Conservation (phyloP, 2,797 vertebrate genomes). For the Crax fasciolata region DNA sequence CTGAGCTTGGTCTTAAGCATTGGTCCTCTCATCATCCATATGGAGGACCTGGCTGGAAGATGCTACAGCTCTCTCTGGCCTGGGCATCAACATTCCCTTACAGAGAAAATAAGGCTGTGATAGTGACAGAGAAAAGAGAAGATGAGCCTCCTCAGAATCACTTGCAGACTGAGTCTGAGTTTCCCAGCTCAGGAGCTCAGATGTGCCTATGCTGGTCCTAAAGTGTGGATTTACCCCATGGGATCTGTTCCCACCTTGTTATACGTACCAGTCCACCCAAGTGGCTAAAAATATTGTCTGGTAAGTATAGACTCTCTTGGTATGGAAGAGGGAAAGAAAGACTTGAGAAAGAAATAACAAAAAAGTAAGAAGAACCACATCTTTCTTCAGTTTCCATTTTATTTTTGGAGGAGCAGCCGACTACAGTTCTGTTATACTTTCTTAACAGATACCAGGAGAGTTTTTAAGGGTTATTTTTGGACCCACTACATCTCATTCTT, state of each 20-base stretch:
- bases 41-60: background rate
- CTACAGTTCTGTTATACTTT: conserved; percentile 48
- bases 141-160: rapidly evolving
- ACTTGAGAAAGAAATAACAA: conserved; percentile 19
- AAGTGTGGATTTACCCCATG: background rate
- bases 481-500: conserved; percentile 64
- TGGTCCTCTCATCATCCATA: background rate
- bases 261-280: background rate
- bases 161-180: background rate
- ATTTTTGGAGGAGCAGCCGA: conserved; percentile 21
- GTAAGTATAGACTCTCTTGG: background rate
- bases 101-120: background rate
- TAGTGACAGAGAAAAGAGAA: background rate
- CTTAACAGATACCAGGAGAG: conserved; percentile 58
- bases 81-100: background rate
- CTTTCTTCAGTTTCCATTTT: conserved; percentile 10
- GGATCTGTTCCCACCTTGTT: background rate
- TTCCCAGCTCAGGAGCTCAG: background rate
- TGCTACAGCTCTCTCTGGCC: background rate
- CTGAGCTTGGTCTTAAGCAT: background rate
- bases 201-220: background rate
- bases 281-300: background rate
- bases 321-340: background rate
- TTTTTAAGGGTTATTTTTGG: conserved; percentile 70
- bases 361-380: background rate